Evolutionary conservation across 2,888 invertebrate genomes (phyloP).

Genomic region (Cerastis rubricosa): DNA sequence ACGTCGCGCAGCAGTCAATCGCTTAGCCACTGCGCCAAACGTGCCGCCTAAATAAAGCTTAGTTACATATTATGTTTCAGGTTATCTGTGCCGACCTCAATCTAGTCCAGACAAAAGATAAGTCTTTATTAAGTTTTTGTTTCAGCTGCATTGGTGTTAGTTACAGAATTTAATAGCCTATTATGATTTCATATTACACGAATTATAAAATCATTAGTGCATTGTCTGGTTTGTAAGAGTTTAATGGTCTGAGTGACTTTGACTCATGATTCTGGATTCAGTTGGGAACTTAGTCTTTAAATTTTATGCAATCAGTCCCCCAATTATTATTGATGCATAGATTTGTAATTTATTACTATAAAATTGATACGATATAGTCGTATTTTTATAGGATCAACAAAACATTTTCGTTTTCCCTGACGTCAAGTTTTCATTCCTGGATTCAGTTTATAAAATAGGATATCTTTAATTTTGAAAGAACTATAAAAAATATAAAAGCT

Average conservation of each 20-base stretch:
- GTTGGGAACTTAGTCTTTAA: not conserved
- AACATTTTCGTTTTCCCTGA: not conserved
- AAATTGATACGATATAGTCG: not conserved
- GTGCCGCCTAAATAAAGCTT: too few relatives aligned
- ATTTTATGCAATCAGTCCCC: too few relatives aligned
- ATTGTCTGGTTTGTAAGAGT: conserved; percentile 45
- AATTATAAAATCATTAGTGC: conserved; percentile 51
- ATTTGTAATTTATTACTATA: not conserved
- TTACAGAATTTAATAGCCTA: conserved; percentile 54
- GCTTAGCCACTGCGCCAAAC: too few relatives aligned
- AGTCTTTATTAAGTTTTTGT: conserved; percentile 52
- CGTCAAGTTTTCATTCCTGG: not conserved
- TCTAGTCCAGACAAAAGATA: conserved; percentile 48
- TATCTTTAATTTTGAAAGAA: not conserved
- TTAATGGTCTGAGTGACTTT: conserved; percentile 48
- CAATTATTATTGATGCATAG: not conserved
- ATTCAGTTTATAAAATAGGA: not conserved
- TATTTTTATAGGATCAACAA: not conserved
- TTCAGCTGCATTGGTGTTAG: conserved; percentile 28
- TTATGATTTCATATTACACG: conserved; percentile 61
- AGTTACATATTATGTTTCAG: conserved; percentile 3
- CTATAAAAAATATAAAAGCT: not conserved
- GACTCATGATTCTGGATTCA: conserved; percentile 24
- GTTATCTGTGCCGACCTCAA: conserved; percentile 35
- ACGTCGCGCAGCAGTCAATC: too few relatives aligned